These are phyloP conservation scores for Lithodes maja DNA, from an alignment of 2,888 invertebrate species.

Conservation along the genomic window DNA sequence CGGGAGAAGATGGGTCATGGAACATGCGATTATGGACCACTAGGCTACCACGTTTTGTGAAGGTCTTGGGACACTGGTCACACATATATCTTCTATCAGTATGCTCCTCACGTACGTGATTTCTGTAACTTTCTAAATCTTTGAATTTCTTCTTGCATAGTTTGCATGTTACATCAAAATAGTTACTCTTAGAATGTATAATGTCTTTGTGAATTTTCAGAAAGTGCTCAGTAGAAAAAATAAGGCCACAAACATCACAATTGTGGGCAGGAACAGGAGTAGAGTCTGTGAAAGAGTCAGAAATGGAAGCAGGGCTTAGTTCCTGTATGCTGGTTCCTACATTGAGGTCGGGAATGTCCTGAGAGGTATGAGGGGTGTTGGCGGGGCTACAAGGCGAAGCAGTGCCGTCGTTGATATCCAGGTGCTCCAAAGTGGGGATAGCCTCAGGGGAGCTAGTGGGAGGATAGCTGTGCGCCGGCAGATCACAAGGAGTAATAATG, in stretches of 20 bases:
- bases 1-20: conserved; percentile 67
- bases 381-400: conserved; percentile 30
- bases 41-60: conserved; percentile 67
- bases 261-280: conserved; percentile 33
- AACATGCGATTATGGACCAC: conserved; percentile 69
- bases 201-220: conserved; percentile 63
- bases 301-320: neutral
- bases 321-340: neutral
- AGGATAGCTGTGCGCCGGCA: conserved; percentile 1
- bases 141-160: conserved; percentile 66
- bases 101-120: conserved; percentile 63
- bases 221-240: conserved; percentile 67
- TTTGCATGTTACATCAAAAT: conserved; percentile 66
- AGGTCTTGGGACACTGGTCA: conserved; percentile 69
- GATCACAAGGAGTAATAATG: neutral
- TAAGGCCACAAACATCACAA: conserved; percentile 68
- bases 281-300: neutral
- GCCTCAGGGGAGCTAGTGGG: conserved; percentile 49
- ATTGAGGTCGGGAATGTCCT: neutral
- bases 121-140: conserved; percentile 63
- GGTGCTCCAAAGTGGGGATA: conserved; percentile 60
- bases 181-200: conserved; percentile 57
- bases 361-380: conserved; percentile 15
- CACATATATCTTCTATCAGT: conserved; percentile 67
- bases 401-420: conserved; percentile 61